Conservation (phyloP, 1,140 invertebrate species). For the Anthonomus grandis region DNA sequence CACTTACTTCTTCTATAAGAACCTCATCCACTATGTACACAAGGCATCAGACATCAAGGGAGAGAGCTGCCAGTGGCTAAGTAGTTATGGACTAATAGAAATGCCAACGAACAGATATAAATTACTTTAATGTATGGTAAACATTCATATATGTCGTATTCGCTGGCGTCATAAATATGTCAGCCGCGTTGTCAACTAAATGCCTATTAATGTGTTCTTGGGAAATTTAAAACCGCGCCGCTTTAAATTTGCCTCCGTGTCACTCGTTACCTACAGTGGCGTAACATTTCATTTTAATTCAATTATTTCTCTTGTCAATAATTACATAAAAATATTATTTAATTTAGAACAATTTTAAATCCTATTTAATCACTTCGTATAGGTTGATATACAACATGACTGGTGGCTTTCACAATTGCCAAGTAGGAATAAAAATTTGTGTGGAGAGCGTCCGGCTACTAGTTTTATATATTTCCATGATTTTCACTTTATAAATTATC, state of each 20-base stretch:
- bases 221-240: slow-evolving; percentile 41
- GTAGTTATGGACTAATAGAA: slow-evolving; percentile 49
- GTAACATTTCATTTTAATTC: slow-evolving; percentile 2
- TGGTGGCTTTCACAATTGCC: too few species aligned
- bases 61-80: slow-evolving; percentile 37
- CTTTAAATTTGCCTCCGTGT: slow-evolving; percentile 36
- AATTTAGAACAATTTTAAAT: too few species aligned
- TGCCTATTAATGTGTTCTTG: slow-evolving; percentile 50
- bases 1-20: too few species aligned
- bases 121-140: slow-evolving; percentile 51
- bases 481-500: too few species aligned
- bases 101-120: slow-evolving; percentile 49
- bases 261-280: slow-evolving; percentile 17
- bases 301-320: not conserved
- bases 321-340: too few species aligned
- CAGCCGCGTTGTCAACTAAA: slow-evolving; percentile 49
- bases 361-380: too few species aligned
- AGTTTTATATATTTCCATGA: too few species aligned
- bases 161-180: slow-evolving; percentile 49
- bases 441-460: too few species aligned
- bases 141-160: slow-evolving; percentile 50
- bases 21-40: too few species aligned
- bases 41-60: slow-evolving; percentile 25
- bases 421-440: too few species aligned
- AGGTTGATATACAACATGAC: too few species aligned